Evolutionary conservation across 2,888 invertebrate genomes (phyloP).

Genomic region (Helleia helle): DNA sequence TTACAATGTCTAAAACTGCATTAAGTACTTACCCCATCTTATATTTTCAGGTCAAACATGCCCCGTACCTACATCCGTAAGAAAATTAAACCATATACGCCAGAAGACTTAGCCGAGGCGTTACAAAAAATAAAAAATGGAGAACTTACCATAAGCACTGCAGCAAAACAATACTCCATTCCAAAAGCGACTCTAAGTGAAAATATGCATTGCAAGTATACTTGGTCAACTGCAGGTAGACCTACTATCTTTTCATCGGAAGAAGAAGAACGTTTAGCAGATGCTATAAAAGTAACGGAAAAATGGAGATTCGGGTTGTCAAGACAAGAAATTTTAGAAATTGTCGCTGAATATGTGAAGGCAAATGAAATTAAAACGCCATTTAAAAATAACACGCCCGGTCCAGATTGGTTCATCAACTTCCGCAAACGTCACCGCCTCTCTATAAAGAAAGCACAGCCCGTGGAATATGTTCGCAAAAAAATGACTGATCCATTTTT

Average conservation of each 20-base stretch:
- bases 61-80: not conserved
- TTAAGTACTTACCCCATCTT: too few species aligned
- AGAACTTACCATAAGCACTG: constrained; percentile 1
- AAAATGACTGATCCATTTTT: constrained; percentile 14
- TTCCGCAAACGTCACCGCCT: constrained; percentile 20
- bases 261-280: constrained; percentile 22
- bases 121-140: constrained; percentile 7
- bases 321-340: constrained; percentile 24
- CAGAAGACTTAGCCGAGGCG: not conserved
- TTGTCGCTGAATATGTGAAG: constrained; percentile 16
- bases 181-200: constrained; percentile 8
- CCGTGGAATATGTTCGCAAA: constrained; percentile 15
- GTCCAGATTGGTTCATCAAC: constrained; percentile 21
- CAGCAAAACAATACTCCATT: constrained; percentile 5
- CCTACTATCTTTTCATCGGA: constrained; percentile 22
- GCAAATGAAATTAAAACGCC: constrained; percentile 16
- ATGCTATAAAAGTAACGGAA: constrained; percentile 22
- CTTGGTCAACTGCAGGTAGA: constrained; percentile 23
- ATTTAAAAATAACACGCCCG: constrained; percentile 19
- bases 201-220: not conserved
- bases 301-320: constrained; percentile 30
- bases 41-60: not conserved
- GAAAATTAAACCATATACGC: not conserved
- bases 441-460: constrained; percentile 25
- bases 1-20: too few species aligned